Percentiles rank a stretch among this genome's conserved stretches.
phyloP scores from a whole-genome alignment of 2,888 invertebrate species.

The Criorhina ranunculi region DNA sequence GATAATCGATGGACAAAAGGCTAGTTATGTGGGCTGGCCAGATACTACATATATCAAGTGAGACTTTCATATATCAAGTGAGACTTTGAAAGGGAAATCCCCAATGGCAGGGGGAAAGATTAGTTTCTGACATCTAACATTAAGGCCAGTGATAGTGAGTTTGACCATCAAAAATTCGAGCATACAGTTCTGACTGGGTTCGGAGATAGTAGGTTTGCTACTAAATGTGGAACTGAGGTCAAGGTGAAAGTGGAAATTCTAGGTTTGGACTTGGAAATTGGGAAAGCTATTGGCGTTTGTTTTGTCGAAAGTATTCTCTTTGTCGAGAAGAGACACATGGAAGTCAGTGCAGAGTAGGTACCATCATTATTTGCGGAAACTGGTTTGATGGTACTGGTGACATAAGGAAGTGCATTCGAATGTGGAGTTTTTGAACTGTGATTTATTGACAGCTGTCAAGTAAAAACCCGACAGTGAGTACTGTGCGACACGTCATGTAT shows the following conservation, averaged over 20 bases:
- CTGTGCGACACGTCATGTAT: too few species aligned
- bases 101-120: not conserved
- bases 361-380: constrained; percentile 3
- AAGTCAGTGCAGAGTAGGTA: too few species aligned
- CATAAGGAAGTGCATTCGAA: too few species aligned
- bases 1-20: constrained; percentile 2
- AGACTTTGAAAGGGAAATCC: constrained; percentile 17
- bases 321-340: constrained; percentile 12
- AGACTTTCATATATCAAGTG: constrained; percentile 4
- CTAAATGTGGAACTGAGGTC: not conserved
- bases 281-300: constrained; percentile 1
- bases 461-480: too few species aligned
- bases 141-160: constrained; percentile 5
- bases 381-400: too few species aligned
- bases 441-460: too few species aligned
- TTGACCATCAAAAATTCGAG: constrained; percentile 14
- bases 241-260: not conserved
- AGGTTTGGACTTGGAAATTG: not conserved
- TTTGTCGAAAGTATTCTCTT: constrained; percentile 2
- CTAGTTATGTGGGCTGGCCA: not conserved
- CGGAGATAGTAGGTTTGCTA: not conserved
- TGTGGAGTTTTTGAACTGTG: too few species aligned
- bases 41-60: constrained; percentile 3
- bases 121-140: constrained; percentile 7
- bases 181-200: not conserved